A percentile compares a stretch with the other conserved stretches of the same genome.
phyloP scores from a whole-genome alignment of 92 coral and sea anemone genomes.

The Siderastrea siderea region DNA sequence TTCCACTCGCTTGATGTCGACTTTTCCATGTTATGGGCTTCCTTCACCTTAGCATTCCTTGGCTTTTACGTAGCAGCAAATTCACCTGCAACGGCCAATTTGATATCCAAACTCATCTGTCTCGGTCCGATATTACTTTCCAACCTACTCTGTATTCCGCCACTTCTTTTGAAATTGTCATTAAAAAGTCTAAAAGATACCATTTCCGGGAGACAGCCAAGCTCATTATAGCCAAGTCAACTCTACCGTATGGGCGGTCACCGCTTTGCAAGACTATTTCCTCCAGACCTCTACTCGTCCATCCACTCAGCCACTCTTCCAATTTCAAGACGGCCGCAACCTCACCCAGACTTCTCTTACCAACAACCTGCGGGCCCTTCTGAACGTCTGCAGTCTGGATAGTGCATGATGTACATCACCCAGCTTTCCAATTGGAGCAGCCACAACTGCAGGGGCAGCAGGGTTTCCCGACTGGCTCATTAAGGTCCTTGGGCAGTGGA shows the following conservation, averaged over 20 bases:
- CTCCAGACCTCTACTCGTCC: neutral
- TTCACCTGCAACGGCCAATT: neutral
- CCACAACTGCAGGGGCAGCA: slow-evolving; percentile 10
- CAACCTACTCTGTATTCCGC: neutral
- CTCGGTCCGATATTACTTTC: neutral
- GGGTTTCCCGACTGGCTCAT: slow-evolving; percentile 2
- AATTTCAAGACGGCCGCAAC: neutral
- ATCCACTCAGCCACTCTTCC: neutral
- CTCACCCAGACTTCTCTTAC: neutral
- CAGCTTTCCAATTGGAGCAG: slow-evolving; percentile 9
- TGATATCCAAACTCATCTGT: neutral
- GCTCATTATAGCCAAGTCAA: slow-evolving; percentile 10
- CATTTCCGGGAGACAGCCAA: slow-evolving; percentile 17
- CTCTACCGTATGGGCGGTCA: neutral
- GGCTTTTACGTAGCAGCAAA: neutral
- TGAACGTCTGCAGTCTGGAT: neutral
- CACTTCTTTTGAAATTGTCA: neutral
- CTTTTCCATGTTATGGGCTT: slow-evolving; percentile 4
- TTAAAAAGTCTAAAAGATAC: neutral
- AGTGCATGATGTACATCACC: neutral
- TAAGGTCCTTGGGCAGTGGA: neutral
- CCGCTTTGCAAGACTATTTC: neutral
- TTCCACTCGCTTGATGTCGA: neutral
- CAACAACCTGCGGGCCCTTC: neutral
- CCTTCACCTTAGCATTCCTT: neutral